Evolutionary conservation across 1,140 invertebrate genomes (phyloP).

Genomic region (Lutraria rhynchaena): DNA sequence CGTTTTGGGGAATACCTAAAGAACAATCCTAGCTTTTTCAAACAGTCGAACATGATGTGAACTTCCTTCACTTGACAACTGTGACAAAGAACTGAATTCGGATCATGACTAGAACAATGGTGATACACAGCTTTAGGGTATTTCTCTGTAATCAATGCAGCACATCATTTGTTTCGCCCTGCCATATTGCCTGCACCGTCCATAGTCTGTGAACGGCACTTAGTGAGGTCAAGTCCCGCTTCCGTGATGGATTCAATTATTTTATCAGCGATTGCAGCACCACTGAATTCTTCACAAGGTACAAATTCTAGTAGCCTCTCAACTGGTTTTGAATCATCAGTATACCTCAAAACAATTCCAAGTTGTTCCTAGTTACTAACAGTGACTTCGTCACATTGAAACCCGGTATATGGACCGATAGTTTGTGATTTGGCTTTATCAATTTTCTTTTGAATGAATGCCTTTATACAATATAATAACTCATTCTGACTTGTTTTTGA

Average conservation of each 20-base stretch:
- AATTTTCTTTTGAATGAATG: constrained; percentile 49
- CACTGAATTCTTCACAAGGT: constrained; percentile 56
- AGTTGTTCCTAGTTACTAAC: constrained; percentile 61
- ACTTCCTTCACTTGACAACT: constrained; percentile 62
- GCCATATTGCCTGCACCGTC: constrained; percentile 64
- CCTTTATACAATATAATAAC: constrained; percentile 50
- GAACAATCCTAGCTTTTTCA: constrained; percentile 61
- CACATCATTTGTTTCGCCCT: constrained; percentile 46
- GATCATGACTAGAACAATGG: constrained; percentile 61
- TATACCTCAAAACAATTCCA: constrained; percentile 57
- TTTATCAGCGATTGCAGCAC: constrained; percentile 38
- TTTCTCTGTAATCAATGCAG: constrained; percentile 39
- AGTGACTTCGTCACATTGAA: constrained; percentile 59
- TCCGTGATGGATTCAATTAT: constrained; percentile 46
- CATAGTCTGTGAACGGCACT: constrained; percentile 61
- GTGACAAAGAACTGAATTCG: constrained; percentile 60
- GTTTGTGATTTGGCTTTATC: constrained; percentile 47
- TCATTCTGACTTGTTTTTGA: constrained; percentile 64
- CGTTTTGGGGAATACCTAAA: constrained; percentile 65
- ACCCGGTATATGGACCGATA: constrained; percentile 53
- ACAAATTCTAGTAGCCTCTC: constrained; percentile 61
- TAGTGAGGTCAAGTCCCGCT: constrained; percentile 29
- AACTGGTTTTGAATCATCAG: constrained; percentile 21
- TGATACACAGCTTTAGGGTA: constrained; percentile 58
- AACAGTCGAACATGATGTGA: constrained; percentile 55